These are phyloP conservation scores for Potorous gilbertii DNA, from an alignment of 2,797 vertebrate genomes.

Conservation along the genomic window DNA sequence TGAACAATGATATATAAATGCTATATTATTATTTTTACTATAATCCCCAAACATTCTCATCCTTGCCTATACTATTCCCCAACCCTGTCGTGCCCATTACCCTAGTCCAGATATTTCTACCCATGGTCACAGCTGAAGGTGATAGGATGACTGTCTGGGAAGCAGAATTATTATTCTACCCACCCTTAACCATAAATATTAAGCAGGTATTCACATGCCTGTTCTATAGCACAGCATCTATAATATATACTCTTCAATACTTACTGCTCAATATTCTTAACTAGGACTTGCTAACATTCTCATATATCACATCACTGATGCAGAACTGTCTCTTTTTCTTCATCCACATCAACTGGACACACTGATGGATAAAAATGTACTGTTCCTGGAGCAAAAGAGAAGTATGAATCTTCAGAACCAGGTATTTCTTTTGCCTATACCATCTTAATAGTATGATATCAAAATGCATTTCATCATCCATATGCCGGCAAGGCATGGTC, in stretches of 20 bases:
- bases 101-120: not conserved
- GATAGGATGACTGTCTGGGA: not conserved
- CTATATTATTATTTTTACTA: not conserved
- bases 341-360: slow-evolving; percentile 96
- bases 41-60: not conserved
- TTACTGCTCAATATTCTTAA: slow-evolving; percentile 76
- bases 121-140: not conserved
- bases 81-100: not conserved
- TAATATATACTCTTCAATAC: not conserved
- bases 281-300: slow-evolving; percentile 97
- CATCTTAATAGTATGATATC: not conserved
- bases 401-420: not conserved
- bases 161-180: not conserved
- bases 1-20: not conserved
- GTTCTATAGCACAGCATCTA: fast-evolving
- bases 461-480: not conserved
- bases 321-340: slow-evolving; percentile 95
- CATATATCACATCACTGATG: slow-evolving; percentile 95
- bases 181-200: not conserved
- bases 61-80: not conserved
- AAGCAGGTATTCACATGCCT: not conserved
- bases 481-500: not conserved
- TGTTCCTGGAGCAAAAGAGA: slow-evolving; percentile 89
- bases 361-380: slow-evolving; percentile 98
- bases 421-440: not conserved